These are phyloP conservation scores for Lycaena phlaeas DNA, from an alignment of 2,888 invertebrate genomes.

Conservation along the genomic window DNA sequence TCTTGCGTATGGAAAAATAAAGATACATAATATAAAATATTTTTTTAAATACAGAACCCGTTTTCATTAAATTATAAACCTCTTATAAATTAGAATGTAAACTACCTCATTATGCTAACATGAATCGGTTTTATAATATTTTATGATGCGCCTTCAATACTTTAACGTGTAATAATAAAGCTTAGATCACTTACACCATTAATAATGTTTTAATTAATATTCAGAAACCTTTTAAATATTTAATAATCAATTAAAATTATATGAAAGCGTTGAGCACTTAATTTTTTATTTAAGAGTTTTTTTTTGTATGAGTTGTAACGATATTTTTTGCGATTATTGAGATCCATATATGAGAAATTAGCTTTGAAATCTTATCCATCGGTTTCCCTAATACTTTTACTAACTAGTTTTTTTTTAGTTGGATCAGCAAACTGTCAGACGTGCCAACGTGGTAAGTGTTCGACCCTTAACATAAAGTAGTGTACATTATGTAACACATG, in stretches of 20 bases:
- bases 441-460: no score
- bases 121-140: not conserved
- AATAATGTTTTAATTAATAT: slow-evolving; percentile 1
- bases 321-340: not conserved
- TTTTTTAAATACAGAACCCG: slow-evolving; percentile 8
- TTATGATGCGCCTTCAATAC: not conserved
- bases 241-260: not conserved
- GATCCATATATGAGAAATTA: no score
- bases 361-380: no score
- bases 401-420: no score
- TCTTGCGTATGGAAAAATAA: no score
- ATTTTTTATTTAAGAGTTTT: not conserved
- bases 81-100: not conserved
- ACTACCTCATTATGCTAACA: not conserved
- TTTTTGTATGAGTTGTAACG: no score
- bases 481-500: no score
- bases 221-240: not conserved
- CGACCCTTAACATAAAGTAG: no score
- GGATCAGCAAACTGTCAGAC: no score
- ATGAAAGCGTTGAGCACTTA: not conserved
- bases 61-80: not conserved
- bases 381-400: no score
- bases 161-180: not conserved
- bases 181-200: not conserved
- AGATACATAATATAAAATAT: no score